A percentile compares a stretch with the other conserved stretches of the same genome.
These are phyloP conservation scores for Lycaena phlaeas DNA, from an alignment of 2,888 invertebrate species.

Conservation along the genomic window DNA sequence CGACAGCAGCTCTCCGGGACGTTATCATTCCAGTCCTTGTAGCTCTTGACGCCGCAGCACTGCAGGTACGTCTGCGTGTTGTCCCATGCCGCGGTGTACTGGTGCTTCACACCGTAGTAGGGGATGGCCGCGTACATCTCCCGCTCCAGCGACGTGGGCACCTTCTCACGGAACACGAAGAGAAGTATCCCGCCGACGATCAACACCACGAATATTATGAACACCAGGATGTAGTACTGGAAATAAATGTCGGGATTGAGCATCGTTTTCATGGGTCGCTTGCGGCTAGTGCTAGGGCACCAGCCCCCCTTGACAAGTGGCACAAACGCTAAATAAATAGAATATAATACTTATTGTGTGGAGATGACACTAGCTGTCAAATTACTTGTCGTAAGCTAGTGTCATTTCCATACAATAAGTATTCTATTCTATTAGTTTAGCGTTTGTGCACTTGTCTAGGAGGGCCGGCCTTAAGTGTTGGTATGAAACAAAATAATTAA, in stretches of 20 bases:
- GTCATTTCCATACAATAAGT: too few relatives aligned
- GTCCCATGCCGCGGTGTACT: constrained; percentile 89
- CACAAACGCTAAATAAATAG: too few relatives aligned
- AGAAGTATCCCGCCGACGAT: constrained; percentile 92
- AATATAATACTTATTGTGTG: too few relatives aligned
- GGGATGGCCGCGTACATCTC: constrained; percentile 85
- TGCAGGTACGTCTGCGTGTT: constrained; percentile 86
- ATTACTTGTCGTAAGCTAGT: too few relatives aligned
- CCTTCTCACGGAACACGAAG: constrained; percentile 91
- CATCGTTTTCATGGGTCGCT: too few relatives aligned
- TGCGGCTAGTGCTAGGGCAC: too few relatives aligned
- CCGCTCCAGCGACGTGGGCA: constrained; percentile 81
- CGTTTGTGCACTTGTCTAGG: too few relatives aligned
- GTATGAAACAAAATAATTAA: too few relatives aligned
- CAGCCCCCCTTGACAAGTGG: too few relatives aligned
- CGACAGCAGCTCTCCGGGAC: constrained; percentile 86
- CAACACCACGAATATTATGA: constrained; percentile 92
- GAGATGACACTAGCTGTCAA: too few relatives aligned
- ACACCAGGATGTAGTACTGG: constrained; percentile 91
- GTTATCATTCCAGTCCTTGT: constrained; percentile 81
- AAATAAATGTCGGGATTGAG: constrained; percentile 24
- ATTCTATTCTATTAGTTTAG: too few relatives aligned
- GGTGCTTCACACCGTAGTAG: constrained; percentile 78
- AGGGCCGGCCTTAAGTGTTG: too few relatives aligned
- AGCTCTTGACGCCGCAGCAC: constrained; percentile 87